Conservation (phyloP, 2,113 vertebrate species). For the Mellivora capensis region DNA sequence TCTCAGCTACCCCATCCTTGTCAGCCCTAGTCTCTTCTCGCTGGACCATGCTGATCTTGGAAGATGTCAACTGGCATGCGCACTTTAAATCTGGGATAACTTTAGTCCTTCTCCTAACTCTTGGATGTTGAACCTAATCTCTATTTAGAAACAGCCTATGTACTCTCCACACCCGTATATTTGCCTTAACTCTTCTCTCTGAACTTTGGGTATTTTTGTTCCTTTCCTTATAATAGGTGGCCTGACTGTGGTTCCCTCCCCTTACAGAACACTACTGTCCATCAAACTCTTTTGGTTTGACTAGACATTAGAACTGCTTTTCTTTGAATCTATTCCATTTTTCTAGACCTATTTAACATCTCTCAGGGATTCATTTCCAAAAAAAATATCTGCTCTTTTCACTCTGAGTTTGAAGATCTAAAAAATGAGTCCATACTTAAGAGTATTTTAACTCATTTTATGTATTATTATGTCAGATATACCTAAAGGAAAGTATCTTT, state of each 20-base stretch:
- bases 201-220: neutral
- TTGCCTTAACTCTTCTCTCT: neutral
- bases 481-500: neutral
- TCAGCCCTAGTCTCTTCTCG: neutral
- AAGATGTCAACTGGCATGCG: neutral
- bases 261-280: neutral
- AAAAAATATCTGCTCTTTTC: slow-evolving; percentile 14
- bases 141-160: neutral
- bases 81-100: neutral
- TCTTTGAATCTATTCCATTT: neutral
- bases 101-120: neutral
- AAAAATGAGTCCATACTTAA: neutral
- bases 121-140: neutral
- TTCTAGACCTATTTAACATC: neutral
- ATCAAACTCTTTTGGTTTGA: neutral
- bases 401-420: neutral
- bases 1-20: neutral
- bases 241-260: neutral
- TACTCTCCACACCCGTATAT: neutral
- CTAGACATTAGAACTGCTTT: neutral
- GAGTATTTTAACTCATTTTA: neutral
- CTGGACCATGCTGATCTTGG: neutral
- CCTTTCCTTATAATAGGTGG: neutral
- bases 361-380: neutral
- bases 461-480: neutral